A percentile compares a stretch with the other conserved stretches of the same genome.
Evolutionary conservation across 2,888 invertebrate genomes (phyloP).

Genomic region (Papilio gigon): DNA sequence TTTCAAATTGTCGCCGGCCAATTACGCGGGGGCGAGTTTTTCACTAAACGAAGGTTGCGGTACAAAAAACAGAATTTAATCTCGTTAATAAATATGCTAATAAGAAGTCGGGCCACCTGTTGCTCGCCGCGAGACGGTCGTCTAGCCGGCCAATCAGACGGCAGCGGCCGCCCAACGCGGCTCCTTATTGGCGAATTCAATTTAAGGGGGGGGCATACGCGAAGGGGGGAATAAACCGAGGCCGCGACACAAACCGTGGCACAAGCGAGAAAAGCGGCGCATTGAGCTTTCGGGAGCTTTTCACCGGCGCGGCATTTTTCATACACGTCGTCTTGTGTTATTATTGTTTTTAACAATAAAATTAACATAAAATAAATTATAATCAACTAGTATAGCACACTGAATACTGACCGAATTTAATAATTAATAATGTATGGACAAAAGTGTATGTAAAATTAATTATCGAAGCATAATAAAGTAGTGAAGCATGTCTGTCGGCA

Average conservation of each 20-base stretch:
- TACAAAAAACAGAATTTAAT: conserved; percentile 77
- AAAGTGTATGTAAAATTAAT: conserved; percentile 24
- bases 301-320: conserved; percentile 62
- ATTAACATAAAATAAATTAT: conserved; percentile 1
- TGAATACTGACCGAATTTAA: not conserved
- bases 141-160: conserved; percentile 67
- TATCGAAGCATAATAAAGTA: conserved; percentile 2
- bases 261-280: conserved; percentile 79
- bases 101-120: conserved; percentile 81
- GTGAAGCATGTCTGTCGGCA: conserved; percentile 71
- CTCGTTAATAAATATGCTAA: conserved; percentile 81
- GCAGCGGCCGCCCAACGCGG: conserved; percentile 77
- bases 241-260: conserved; percentile 71
- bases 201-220: conserved; percentile 54
- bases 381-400: not conserved
- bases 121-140: conserved; percentile 78
- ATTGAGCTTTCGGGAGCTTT: conserved; percentile 81
- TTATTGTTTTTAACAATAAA: conserved; percentile 14
- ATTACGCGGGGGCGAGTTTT: conserved; percentile 62
- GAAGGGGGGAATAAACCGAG: conserved; percentile 60
- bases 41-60: conserved; percentile 65
- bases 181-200: conserved; percentile 63
- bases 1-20: conserved; percentile 64
- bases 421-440: conserved; percentile 34
- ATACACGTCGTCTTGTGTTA: conserved; percentile 40